Conservation (phyloP, 2,888 invertebrate genomes). For the Sylvicola cinctus region DNA sequence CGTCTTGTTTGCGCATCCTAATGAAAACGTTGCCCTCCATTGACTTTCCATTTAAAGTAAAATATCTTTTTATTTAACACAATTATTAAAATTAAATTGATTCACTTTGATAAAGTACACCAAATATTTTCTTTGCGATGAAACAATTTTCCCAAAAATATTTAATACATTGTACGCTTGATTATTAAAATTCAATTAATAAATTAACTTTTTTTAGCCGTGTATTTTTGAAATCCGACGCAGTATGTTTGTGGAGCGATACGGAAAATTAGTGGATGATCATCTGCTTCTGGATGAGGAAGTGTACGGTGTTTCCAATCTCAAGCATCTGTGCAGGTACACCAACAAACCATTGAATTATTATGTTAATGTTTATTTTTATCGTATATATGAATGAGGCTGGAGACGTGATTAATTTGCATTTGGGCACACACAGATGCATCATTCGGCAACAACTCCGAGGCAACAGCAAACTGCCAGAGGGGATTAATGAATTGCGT, state of each 20-base stretch:
- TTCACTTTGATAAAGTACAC: no score
- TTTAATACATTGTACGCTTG: no score
- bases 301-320: slow-evolving; percentile 29
- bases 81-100: no score
- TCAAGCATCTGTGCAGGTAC: slow-evolving; percentile 46
- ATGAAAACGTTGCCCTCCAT: slow-evolving; percentile 41
- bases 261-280: slow-evolving; percentile 19
- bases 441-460: slow-evolving; percentile 41
- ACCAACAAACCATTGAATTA: neutral
- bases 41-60: slow-evolving; percentile 27
- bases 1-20: slow-evolving; percentile 44
- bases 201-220: slow-evolving; percentile 11
- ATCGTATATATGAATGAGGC: neutral
- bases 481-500: slow-evolving; percentile 46
- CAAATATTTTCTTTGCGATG: no score
- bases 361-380: neutral
- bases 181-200: no score
- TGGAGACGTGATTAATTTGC: no score
- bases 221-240: slow-evolving; percentile 15
- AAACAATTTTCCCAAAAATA: no score
- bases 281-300: slow-evolving; percentile 20
- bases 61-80: no score
- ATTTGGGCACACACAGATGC: no score
- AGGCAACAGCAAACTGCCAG: slow-evolving; percentile 49
- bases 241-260: slow-evolving; percentile 20